Conservation (phyloP, 2,888 invertebrate species). For the Cartodere bifasciata region DNA sequence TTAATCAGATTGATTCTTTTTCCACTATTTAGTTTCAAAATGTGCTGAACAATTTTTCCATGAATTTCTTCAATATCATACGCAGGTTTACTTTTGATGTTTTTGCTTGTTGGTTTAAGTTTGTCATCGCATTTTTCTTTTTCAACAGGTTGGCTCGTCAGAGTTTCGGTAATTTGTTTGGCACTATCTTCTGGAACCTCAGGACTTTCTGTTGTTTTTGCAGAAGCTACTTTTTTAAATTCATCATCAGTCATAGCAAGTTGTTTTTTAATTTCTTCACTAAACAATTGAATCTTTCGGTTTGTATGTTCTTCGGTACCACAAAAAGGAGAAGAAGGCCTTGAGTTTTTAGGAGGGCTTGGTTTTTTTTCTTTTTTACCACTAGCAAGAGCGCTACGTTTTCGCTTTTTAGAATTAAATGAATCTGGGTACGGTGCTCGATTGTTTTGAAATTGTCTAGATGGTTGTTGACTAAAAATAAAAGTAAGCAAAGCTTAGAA, state of each 20-base stretch:
- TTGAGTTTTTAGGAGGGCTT: no score
- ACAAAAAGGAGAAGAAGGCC: conserved; percentile 26
- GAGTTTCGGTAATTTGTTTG: neutral
- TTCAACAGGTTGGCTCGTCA: conserved; percentile 1
- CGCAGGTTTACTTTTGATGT: conserved; percentile 2
- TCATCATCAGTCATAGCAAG: conserved; percentile 20
- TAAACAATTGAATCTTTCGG: conserved; percentile 28
- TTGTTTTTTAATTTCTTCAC: conserved; percentile 28
- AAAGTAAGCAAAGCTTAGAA: no score
- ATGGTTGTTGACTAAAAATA: no score
- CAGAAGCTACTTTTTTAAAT: conserved; percentile 9
- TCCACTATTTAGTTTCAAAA: conserved; percentile 27
- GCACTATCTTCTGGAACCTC: neutral
- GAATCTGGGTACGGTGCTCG: no score
- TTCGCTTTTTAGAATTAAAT: no score
- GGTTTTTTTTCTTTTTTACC: no score
- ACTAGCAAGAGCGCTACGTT: no score
- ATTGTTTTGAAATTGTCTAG: no score
- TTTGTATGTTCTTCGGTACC: conserved; percentile 30
- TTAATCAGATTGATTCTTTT: conserved; percentile 30
- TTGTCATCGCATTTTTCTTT: neutral
- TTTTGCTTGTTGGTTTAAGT: conserved; percentile 1
- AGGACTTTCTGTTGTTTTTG: conserved; percentile 5
- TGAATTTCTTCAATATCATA: conserved; percentile 26
- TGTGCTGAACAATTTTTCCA: conserved; percentile 28